phyloP scores from a whole-genome alignment of 1,140 invertebrate species.

The Rhysida immarginata region DNA sequence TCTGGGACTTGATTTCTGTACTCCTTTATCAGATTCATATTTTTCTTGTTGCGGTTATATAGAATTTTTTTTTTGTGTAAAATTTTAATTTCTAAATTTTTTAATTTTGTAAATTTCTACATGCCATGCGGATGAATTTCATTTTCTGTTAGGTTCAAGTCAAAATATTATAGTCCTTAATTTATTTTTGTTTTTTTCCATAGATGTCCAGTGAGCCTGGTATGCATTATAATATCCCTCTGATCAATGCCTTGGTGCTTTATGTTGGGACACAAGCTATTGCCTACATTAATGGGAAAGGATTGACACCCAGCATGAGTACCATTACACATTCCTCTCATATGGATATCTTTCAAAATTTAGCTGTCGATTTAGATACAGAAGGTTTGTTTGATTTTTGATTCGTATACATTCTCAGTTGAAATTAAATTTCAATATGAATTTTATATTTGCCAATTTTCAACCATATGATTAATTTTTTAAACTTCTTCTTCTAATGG shows the following conservation, averaged over 20 bases:
- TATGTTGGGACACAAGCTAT: constrained; percentile 97
- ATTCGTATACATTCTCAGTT: no score
- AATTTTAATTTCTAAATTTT: no score
- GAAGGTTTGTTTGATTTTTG: constrained; percentile 53
- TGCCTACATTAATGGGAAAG: constrained; percentile 64
- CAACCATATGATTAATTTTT: no score
- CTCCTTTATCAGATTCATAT: no score
- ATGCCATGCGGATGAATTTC: no score
- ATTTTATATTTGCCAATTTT: constrained; percentile 3
- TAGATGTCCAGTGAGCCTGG: constrained; percentile 64
- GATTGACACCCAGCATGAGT: constrained; percentile 79
- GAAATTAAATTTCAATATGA: constrained; percentile 1
- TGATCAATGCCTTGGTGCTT: constrained; percentile 93
- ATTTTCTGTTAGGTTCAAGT: no score
- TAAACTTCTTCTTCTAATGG: no score
- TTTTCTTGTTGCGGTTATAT: no score
- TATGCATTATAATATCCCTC: constrained; percentile 79
- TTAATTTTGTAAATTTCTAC: no score
- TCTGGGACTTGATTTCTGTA: no score
- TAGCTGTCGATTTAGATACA: constrained; percentile 91
- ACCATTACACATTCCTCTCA: constrained; percentile 94
- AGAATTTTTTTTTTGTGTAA: no score
- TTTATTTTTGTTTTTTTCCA: background rate
- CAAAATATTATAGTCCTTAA: no score
- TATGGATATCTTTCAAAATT: constrained; percentile 99